These are phyloP conservation scores for Echinometra lucunter DNA, from an alignment of 53 echinoderm and acorn worm genomes.

Conservation along the genomic window DNA sequence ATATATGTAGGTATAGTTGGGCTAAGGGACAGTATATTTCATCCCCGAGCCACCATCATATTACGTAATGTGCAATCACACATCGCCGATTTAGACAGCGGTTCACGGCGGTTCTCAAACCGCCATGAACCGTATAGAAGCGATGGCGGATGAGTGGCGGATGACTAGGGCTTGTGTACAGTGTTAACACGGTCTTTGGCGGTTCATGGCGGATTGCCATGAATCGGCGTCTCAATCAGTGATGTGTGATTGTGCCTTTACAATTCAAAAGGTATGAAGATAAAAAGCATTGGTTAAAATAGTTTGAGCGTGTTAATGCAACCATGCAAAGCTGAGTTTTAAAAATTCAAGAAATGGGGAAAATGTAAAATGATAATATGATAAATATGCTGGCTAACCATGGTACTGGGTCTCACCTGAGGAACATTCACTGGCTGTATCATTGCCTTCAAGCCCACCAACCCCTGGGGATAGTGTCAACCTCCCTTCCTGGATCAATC, in stretches of 20 bases:
- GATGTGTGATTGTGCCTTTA: too few species aligned
- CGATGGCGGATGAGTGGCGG: too few species aligned
- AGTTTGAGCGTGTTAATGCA: neutral
- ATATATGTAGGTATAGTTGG: neutral
- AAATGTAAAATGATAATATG: neutral
- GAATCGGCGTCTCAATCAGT: too few species aligned
- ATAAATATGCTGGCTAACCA: neutral
- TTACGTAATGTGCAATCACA: too few species aligned
- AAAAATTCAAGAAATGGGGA: neutral
- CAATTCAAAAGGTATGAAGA: neutral
- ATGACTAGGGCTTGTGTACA: too few species aligned
- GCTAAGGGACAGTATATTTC: neutral
- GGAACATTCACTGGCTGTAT: conserved; percentile 65
- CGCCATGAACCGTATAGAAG: too few species aligned
- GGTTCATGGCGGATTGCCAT: too few species aligned
- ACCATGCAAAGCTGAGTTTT: neutral
- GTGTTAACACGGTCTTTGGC: too few species aligned
- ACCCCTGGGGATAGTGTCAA: conserved; percentile 69
- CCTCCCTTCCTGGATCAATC: conserved; percentile 80
- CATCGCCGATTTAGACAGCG: too few species aligned
- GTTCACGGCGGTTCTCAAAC: too few species aligned
- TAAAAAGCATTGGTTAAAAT: neutral
- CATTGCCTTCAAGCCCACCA: conserved; percentile 56
- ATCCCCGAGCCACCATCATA: neutral
- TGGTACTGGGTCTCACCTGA: conserved; percentile 58